phyloP scores from a whole-genome alignment of 2,797 vertebrate genomes.

The Phataginus tetradactyla region DNA sequence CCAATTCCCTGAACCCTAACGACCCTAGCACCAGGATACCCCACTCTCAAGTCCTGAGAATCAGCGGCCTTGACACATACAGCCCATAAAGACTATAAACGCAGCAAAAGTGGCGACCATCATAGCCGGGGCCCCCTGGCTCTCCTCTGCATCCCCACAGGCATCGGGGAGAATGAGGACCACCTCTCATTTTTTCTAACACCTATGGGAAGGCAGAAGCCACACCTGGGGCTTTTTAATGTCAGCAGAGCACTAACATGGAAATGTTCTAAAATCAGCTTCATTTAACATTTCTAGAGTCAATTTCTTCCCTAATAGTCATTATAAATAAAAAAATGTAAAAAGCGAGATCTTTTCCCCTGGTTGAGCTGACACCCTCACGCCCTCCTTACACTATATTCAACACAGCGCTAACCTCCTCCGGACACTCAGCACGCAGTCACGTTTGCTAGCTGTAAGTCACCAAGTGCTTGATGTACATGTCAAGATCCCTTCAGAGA shows the following conservation, averaged over 20 bases:
- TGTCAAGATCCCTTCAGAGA: not conserved
- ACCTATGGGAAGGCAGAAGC: not conserved
- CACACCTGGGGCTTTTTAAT: not conserved
- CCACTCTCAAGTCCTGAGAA: not conserved
- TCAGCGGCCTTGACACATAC: not conserved
- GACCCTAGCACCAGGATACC: not conserved
- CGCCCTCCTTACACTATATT: not conserved
- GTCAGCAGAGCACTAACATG: not conserved
- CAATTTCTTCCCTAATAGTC: not conserved
- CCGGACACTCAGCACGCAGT: not conserved
- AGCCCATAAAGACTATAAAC: not conserved
- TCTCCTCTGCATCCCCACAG: fast-evolving
- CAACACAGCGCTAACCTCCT: not conserved
- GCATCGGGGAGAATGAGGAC: too few species aligned
- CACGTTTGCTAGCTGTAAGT: not conserved
- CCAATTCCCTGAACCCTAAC: not conserved
- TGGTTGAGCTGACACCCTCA: not conserved
- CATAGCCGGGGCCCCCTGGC: too few species aligned
- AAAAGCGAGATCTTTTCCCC: not conserved
- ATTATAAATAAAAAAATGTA: not conserved
- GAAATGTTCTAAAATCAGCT: not conserved
- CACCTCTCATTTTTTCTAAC: not conserved
- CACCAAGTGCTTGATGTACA: not conserved
- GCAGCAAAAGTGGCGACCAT: not conserved
- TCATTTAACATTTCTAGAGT: not conserved